Base-by-base conservation (phyloP, 2,797 vertebrate species). In the Alauda arvensis region DNA sequence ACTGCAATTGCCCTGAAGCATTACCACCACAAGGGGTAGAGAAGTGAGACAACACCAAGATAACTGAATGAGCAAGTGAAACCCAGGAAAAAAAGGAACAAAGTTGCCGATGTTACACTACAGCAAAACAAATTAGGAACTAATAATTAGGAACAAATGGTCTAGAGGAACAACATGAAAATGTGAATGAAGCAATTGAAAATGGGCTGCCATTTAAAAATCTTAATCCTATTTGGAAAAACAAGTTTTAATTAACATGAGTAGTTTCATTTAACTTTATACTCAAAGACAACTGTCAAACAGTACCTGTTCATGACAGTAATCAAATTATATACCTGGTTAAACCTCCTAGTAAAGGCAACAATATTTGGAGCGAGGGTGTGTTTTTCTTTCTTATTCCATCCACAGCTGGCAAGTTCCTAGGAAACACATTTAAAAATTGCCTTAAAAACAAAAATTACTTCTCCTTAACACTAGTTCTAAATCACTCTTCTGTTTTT, bases 301-400 rank as follows among this genome's bases (percentile, higher is more conserved):
- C 28, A 61, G 19, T 74, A 74, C 31, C 43, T 60, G 37, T 24
- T 69, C 21, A 45, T 25, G 37, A 45, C 70, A 83, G 10, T 23
- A 85, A 86, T 42, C 48, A 72, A 71, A 55, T 55, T 10, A 69
- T 89, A 89, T 95, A 99, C 99, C 98, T 99, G 99, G 96, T 99
- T 99, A 96, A 99, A 99, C 84, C 99, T 97, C 84, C 99, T 97
- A n/a, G 99, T 99, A 96, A 99, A 99, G 75, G 99, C 98, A 70
- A 99, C 99, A 75, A 99, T 97, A 45, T 99, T 99, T 48, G 99
- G 99, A 61, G 99, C 98, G 8, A 99, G 97, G 79, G 97, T 98
- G 92, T 99, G 98, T 94, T 99, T 99, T 95, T 99, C 99, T 89
- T 98, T 99, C 93, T 98, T 98, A 91, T 98, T 99, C 99, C 99